Evolutionary conservation across 2,113 vertebrate genomes (phyloP), one percentile per base, ranked within the genome.

Genomic region (Megaceryle torquata): DNA sequence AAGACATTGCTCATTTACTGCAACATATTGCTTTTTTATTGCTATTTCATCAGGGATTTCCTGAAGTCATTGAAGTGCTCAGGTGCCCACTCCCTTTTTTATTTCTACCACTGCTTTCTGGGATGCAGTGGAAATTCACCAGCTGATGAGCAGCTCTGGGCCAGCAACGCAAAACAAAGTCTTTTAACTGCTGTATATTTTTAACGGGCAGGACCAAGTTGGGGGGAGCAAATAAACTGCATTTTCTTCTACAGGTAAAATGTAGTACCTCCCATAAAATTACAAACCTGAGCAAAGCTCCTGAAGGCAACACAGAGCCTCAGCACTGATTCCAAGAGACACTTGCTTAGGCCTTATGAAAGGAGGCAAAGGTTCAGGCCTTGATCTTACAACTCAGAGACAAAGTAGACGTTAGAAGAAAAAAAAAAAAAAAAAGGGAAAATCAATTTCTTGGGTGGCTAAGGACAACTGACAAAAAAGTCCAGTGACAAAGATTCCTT

Each of bases 1-100:
- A 97, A 28, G 67, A 83, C 80, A 95, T 60, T 88, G 61, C 37
- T 74, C 60, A 41, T 89, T 53, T 81, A 68, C 25, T 64, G 57
- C 77, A 92, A 69, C 31, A 15, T 8, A 29, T 4, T 69, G 20
- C 53, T 79, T 4, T 51, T 50, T 50, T 11, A 22, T 6, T 70
- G 48, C 51, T 89, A 2, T 74, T 89, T 91, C 60, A 19, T n/a
- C 78, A 59, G n/a, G 39, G 31, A 41, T 33, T 37, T 75, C 76
- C 63, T 41, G 35, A 83, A 67, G 31, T 43, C 56, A n/a, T 8
- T 17, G 17, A n/a, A 37, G 22, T 20, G 50, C 51, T 64, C 75
- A 54, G 46, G 37, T 44, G 72, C 26, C 51, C 24, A 31, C 17
- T 6, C 5, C 6, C 37, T 56, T 9, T 59, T 70, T n/a, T 35